Evolutionary conservation across 2,888 invertebrate species (phyloP).

Genomic region (Drosophila cracens): DNA sequence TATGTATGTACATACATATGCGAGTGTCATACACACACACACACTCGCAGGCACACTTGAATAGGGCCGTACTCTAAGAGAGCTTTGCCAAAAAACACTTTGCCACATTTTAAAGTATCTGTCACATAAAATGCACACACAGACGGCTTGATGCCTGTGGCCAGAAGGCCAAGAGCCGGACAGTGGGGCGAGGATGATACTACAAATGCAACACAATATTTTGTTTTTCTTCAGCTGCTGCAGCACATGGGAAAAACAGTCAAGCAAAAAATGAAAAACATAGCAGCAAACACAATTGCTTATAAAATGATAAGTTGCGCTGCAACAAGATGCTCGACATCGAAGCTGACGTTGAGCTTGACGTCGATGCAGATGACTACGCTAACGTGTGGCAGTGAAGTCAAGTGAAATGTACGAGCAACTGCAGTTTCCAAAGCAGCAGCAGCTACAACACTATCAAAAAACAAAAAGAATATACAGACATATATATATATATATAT

Average conservation of each 20-base stretch:
- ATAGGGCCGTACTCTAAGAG: slow-evolving; percentile 12
- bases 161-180: slow-evolving; percentile 6
- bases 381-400: slow-evolving; percentile 60
- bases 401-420: slow-evolving; percentile 71
- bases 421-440: slow-evolving; percentile 28
- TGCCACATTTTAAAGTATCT: slow-evolving; percentile 76
- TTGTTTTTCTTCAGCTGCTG: slow-evolving; percentile 53
- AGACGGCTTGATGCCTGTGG: slow-evolving; percentile 40
- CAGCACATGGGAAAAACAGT: slow-evolving; percentile 43
- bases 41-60: slow-evolving; percentile 7
- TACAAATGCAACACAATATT: slow-evolving; percentile 72
- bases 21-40: slow-evolving; percentile 18
- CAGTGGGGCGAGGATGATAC: background rate
- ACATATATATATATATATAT: background rate
- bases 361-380: slow-evolving; percentile 29
- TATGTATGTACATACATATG: slow-evolving; percentile 4
- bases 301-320: slow-evolving; percentile 74
- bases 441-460: slow-evolving; percentile 19
- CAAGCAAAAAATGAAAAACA: slow-evolving; percentile 16
- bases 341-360: slow-evolving; percentile 11
- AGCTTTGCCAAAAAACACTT: slow-evolving; percentile 64
- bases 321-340: slow-evolving; percentile 35
- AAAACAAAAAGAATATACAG: slow-evolving; percentile 16
- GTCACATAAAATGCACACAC: slow-evolving; percentile 68
- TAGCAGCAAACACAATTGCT: slow-evolving; percentile 63